Evolutionary conservation across 2,113 vertebrate species (phyloP).

Genomic region (Vimba vimba): DNA sequence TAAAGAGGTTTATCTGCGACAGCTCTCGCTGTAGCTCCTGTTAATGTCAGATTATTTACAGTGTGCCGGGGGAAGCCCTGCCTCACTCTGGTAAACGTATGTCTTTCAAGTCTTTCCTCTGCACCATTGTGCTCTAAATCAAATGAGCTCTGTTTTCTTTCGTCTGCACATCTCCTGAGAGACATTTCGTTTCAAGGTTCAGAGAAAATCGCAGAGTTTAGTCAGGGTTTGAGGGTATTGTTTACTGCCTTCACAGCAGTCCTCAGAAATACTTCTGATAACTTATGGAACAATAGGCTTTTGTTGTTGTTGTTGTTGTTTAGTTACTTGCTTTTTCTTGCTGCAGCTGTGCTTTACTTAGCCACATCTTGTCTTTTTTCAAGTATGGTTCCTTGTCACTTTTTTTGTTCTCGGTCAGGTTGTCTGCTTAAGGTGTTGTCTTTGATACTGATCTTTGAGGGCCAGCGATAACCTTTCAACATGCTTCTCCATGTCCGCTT

Average conservation of each 20-base stretch:
- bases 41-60: slow-evolving; percentile 67
- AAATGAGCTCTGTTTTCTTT: slow-evolving; percentile 62
- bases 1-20: slow-evolving; percentile 46
- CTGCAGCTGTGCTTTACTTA: background rate
- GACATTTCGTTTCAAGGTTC: slow-evolving; percentile 69
- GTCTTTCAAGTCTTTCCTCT: slow-evolving; percentile 66
- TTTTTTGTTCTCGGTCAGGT: slow-evolving; percentile 7
- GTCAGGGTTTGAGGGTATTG: slow-evolving; percentile 65
- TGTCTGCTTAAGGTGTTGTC: slow-evolving; percentile 47
- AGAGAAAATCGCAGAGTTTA: slow-evolving; percentile 69
- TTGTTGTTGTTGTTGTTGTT: background rate
- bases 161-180: slow-evolving; percentile 65
- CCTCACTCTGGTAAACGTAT: slow-evolving; percentile 67
- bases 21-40: slow-evolving; percentile 42
- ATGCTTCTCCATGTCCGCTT: slow-evolving; percentile 56
- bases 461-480: slow-evolving; percentile 67
- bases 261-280: slow-evolving; percentile 59
- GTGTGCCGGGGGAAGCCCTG: slow-evolving; percentile 63
- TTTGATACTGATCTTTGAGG: slow-evolving; percentile 52
- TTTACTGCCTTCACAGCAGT: slow-evolving; percentile 64
- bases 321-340: slow-evolving; percentile 9
- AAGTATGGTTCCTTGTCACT: slow-evolving; percentile 26
- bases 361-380: background rate
- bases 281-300: slow-evolving; percentile 46
- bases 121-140: slow-evolving; percentile 67